These are phyloP conservation scores for Eilema griseolum DNA, from an alignment of 2,888 invertebrate genomes.

Conservation along the genomic window DNA sequence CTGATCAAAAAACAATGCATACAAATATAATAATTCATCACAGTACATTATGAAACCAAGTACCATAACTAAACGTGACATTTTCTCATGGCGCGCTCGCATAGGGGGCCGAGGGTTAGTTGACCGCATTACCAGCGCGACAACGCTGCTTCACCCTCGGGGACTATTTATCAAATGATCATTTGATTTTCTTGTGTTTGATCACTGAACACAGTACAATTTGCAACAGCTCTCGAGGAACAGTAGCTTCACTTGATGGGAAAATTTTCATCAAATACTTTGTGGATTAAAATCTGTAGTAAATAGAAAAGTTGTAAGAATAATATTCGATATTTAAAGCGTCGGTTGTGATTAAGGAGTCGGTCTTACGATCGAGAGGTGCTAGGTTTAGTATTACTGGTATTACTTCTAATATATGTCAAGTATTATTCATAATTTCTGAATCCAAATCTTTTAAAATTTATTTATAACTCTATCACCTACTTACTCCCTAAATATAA, in stretches of 20 bases:
- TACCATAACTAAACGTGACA: constrained; percentile 66
- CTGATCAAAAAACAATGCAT: background rate
- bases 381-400: no score
- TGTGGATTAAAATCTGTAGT: background rate
- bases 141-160: constrained; percentile 67
- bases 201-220: constrained; percentile 87
- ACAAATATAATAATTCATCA: constrained; percentile 9
- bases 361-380: no score
- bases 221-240: constrained; percentile 70
- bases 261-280: constrained; percentile 6
- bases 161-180: constrained; percentile 88
- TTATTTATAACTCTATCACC: background rate
- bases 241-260: constrained; percentile 70
- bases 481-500: background rate
- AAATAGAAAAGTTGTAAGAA: background rate
- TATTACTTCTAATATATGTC: no score
- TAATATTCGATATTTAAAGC: no score
- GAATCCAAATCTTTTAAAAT: background rate
- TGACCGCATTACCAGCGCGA: constrained; percentile 82
- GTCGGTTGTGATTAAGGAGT: no score
- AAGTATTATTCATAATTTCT: no score
- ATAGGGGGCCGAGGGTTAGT: constrained; percentile 51
- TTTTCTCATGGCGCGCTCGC: constrained; percentile 66
- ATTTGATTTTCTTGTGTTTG: constrained; percentile 88
- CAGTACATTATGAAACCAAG: constrained; percentile 45